Conservation (phyloP, 2,113 vertebrate species). For the Myotis davidii region DNA sequence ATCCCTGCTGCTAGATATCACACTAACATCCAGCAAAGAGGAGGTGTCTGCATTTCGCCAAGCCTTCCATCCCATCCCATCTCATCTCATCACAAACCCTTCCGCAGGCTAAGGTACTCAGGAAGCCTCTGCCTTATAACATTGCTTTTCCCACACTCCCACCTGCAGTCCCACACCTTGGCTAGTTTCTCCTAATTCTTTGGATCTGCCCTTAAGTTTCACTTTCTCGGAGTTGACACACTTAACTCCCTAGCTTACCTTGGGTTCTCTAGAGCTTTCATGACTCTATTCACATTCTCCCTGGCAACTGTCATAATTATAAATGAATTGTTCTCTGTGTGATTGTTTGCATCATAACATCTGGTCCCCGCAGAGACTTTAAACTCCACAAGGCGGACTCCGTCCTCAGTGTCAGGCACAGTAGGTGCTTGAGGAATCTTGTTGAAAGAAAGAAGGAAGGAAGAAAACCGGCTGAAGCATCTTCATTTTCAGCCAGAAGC, state of each 20-base stretch:
- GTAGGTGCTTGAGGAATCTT: neutral
- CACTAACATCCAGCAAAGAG: neutral
- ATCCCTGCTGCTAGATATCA: neutral
- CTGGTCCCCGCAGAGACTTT: neutral
- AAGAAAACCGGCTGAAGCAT: neutral
- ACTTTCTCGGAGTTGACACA: neutral
- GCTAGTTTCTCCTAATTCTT: neutral
- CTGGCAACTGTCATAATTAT: neutral
- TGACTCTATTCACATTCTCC: neutral
- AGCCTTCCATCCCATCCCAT: fast-evolving
- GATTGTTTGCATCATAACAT: neutral
- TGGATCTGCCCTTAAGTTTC: neutral
- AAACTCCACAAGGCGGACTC: neutral
- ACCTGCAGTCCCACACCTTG: fast-evolving
- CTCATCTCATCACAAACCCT: too few species aligned
- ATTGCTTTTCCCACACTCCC: fast-evolving
- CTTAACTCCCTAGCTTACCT: too few species aligned
- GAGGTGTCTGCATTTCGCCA: fast-evolving
- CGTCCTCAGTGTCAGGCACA: neutral
- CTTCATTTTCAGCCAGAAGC: neutral
- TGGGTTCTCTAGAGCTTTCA: neutral
- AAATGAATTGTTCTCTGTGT: neutral
- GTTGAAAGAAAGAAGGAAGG: neutral
- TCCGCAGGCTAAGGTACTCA: fast-evolving
- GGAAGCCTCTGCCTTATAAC: fast-evolving